Conservation (phyloP, 1,140 invertebrate species). For the Battus philenor region DNA sequence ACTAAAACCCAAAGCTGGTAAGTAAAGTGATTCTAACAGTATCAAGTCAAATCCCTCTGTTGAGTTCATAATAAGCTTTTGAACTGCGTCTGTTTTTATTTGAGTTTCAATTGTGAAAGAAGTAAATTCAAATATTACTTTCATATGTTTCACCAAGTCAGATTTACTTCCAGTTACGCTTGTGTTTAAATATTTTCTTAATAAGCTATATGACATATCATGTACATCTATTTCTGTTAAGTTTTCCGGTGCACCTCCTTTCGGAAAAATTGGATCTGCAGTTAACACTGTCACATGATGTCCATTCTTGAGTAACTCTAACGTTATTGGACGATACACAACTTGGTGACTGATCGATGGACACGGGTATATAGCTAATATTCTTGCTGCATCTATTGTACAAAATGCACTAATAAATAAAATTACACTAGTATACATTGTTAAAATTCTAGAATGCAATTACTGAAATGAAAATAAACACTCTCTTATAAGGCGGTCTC, state of each 20-base stretch:
- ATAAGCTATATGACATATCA: neutral
- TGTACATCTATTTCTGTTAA: conserved; percentile 5
- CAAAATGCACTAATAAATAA: too few relatives aligned
- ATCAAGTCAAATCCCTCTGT: conserved; percentile 45
- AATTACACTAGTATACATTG: too few relatives aligned
- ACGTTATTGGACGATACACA: neutral
- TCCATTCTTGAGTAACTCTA: conserved; percentile 1
- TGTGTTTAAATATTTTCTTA: neutral
- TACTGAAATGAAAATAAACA: too few relatives aligned
- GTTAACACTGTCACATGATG: neutral
- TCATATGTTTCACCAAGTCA: conserved; percentile 14
- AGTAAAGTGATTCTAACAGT: conserved; percentile 37
- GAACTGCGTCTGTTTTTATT: conserved; percentile 30
- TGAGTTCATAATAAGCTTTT: conserved; percentile 33
- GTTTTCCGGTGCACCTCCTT: conserved; percentile 1
- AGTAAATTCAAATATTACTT: conserved; percentile 17
- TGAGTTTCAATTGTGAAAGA: conserved; percentile 27
- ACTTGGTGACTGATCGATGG: conserved; percentile 6
- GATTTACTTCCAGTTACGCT: conserved; percentile 10
- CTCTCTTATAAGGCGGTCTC: too few relatives aligned
- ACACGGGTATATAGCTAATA: neutral
- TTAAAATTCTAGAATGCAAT: too few relatives aligned
- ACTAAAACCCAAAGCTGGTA: conserved; percentile 37
- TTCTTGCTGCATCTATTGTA: neutral
- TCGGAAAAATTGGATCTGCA: neutral